Percentiles rank a stretch among this genome's conserved stretches.
phyloP scores from a whole-genome alignment of 1,140 invertebrate species.

The Bombus soroeensis region DNA sequence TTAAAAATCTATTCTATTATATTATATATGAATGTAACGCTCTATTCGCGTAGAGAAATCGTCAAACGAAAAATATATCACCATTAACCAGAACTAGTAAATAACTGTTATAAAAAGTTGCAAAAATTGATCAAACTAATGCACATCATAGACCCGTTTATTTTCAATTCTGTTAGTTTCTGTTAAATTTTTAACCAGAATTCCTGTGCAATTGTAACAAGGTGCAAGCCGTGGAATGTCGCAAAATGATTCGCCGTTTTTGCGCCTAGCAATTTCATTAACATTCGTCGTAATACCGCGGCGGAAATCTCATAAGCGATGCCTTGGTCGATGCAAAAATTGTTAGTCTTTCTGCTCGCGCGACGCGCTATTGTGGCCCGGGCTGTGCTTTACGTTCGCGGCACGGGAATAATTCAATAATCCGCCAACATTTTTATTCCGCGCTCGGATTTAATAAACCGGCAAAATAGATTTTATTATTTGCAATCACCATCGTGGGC shows the following conservation, averaged over 20 bases:
- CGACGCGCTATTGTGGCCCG: slow-evolving; percentile 28
- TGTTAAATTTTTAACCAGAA: not conserved
- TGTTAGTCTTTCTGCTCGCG: slow-evolving; percentile 40
- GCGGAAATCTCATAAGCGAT: slow-evolving; percentile 50
- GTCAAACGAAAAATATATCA: no score
- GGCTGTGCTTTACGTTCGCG: slow-evolving; percentile 20
- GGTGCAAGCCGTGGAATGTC: no score
- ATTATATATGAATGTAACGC: no score
- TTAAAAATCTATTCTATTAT: no score
- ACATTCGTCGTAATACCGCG: slow-evolving; percentile 45
- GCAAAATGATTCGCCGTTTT: slow-evolving; percentile 36
- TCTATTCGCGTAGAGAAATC: no score
- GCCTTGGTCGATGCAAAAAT: slow-evolving; percentile 63
- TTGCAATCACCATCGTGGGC: slow-evolving; percentile 68
- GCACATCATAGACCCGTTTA: not conserved
- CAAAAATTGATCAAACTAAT: no score
- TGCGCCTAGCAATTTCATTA: slow-evolving; percentile 45
- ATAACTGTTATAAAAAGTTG: no score
- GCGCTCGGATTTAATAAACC: slow-evolving; percentile 72
- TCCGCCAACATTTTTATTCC: slow-evolving; percentile 73
- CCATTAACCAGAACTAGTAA: no score
- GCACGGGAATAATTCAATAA: slow-evolving; percentile 73
- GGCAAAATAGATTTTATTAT: slow-evolving; percentile 76
- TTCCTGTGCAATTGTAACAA: not conserved
- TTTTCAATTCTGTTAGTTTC: not conserved